phyloP scores from a whole-genome alignment of 2,888 invertebrate species.

The Iphiclides podalirius region DNA sequence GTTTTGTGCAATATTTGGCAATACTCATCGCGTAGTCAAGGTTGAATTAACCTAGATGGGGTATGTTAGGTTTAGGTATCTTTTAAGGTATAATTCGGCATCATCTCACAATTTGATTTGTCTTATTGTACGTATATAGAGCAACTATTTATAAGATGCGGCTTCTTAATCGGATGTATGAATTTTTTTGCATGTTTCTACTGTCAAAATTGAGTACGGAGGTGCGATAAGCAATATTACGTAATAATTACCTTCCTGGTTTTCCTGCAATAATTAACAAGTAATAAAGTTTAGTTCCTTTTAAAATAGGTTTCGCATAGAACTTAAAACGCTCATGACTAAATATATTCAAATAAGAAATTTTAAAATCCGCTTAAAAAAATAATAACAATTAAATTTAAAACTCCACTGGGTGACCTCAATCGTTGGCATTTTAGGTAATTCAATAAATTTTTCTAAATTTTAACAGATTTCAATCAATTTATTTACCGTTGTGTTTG shows the following conservation, averaged over 20 bases:
- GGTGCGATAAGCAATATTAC: background rate
- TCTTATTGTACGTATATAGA: slow-evolving; percentile 32
- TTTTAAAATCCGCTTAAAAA: too few relatives aligned
- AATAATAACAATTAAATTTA: too few relatives aligned
- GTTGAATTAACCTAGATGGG: slow-evolving; percentile 46
- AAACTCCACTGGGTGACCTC: too few relatives aligned
- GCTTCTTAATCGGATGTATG: background rate
- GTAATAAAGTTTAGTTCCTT: background rate
- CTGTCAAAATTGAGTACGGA: background rate
- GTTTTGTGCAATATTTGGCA: slow-evolving; percentile 75
- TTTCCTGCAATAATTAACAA: background rate
- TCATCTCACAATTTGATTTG: slow-evolving; percentile 31
- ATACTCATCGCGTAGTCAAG: slow-evolving; percentile 72
- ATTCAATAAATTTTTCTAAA: too few relatives aligned
- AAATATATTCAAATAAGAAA: too few relatives aligned
- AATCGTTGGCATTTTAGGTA: too few relatives aligned
- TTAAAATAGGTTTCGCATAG: background rate
- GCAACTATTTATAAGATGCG: slow-evolving; percentile 25
- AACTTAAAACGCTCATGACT: too few relatives aligned
- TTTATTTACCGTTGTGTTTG: too few relatives aligned
- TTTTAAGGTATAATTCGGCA: slow-evolving; percentile 39
- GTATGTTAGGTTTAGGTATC: slow-evolving; percentile 58
- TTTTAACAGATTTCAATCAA: too few relatives aligned
- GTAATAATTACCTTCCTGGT: background rate
- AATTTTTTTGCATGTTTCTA: background rate